These are phyloP conservation scores for Fopius arisanus DNA, from an alignment of 1,140 invertebrate genomes.

Conservation along the genomic window DNA sequence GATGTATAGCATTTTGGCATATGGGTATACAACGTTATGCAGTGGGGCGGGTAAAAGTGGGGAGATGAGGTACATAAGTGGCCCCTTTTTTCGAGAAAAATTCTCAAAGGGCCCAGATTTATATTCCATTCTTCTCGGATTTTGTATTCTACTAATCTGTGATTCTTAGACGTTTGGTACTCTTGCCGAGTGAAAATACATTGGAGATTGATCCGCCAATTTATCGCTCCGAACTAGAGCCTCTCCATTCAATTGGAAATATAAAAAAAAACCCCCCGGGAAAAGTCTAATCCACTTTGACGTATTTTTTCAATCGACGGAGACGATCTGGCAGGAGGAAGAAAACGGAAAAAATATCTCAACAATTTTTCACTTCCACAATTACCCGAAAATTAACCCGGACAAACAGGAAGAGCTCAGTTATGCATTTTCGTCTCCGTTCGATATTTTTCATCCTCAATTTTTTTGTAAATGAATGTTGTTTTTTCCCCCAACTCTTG, in stretches of 20 bases:
- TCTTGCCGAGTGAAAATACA: slow-evolving; percentile 23
- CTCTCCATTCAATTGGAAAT: slow-evolving; percentile 18
- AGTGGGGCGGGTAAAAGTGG: neutral
- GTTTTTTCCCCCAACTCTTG: slow-evolving; percentile 1
- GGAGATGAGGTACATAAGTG: neutral
- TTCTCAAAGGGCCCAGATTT: neutral
- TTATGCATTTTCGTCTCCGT: neutral
- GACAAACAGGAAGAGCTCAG: slow-evolving; percentile 14
- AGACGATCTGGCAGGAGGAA: neutral
- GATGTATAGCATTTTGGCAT: slow-evolving; percentile 7
- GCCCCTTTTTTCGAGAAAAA: neutral
- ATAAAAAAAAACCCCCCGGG: neutral
- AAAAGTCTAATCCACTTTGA: slow-evolving; percentile 50
- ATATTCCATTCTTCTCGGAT: slow-evolving; percentile 10
- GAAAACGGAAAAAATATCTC: neutral
- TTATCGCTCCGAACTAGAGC: slow-evolving; percentile 21
- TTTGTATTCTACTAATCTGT: slow-evolving; percentile 46
- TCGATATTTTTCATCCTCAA: neutral
- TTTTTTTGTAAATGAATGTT: neutral
- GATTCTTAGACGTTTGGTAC: slow-evolving; percentile 43
- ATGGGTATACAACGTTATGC: neutral
- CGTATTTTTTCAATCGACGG: slow-evolving; percentile 19
- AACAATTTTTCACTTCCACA: neutral
- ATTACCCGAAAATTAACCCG: slow-evolving; percentile 11
- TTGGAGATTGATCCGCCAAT: slow-evolving; percentile 22